Base-by-base conservation (phyloP, 2,888 invertebrate species). In the Amiota communis region DNA sequence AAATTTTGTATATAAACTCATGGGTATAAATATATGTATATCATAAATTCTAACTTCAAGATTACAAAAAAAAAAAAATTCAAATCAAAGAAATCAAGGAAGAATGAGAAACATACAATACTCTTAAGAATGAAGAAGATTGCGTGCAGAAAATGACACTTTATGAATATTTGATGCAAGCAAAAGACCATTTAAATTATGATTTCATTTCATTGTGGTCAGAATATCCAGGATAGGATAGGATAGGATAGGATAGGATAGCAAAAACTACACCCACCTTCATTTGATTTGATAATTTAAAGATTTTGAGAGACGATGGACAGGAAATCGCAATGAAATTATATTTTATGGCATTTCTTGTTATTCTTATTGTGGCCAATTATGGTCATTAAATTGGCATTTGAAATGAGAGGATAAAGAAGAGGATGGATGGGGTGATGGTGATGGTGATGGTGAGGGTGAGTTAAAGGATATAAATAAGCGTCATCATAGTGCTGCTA, bases 111-210 rank as follows among this genome's bases (percentile, higher is more conserved):
- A n/a, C n/a, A n/a, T n/a, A n/a, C n/a, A n/a, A n/a, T n/a, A n/a
- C n/a, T n/a, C 36, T 4, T 36, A 36, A 36, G 36, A 36, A 36
- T 36, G 36, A 36, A 36, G 36, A 36, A 36, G 36, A 13, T 84
- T 84, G 84, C 84, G 83, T 83, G 84, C 84, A 82, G 78, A 76
- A 83, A 83, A 83, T 83, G 82, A 83, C 84, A 82, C 81, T 76
- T 81, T 81, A 84, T 82, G 77, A 78, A 81, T 63, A 57, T 70
- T 79, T 83, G 80, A 76, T 79, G 76, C 56, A 20, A 53, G 20
- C 56, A 53, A 53, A 20, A 75, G 75, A 76, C 74, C 76, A 75
- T 78, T 80, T 78, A 80, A 83, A 82, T 80, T 83, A 81, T 84
- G 84, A 82, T 81, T 81, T 83, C 81, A 81, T 79, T 77, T 75